Conservation (phyloP, 2,888 invertebrate species). For the Boloria euphrosyne region DNA sequence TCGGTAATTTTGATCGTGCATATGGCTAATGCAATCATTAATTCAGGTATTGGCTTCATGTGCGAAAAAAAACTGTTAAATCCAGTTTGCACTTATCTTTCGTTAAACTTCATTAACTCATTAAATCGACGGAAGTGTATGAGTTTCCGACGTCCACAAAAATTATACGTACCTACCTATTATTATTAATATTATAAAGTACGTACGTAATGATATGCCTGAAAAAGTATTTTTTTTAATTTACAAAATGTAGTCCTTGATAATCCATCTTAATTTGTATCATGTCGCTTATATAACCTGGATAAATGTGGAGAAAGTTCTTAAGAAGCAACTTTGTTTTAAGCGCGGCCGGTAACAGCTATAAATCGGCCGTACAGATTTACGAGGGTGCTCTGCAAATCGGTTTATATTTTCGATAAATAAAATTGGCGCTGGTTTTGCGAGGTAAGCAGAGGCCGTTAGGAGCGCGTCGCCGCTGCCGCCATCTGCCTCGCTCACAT, state of each 20-base stretch:
- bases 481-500: constrained; percentile 70
- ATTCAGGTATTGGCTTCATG: constrained; percentile 22
- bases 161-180: neutral
- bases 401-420: constrained; percentile 83
- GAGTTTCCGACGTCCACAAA: neutral
- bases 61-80: constrained; percentile 17
- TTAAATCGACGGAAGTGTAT: neutral
- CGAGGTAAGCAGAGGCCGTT: constrained; percentile 81
- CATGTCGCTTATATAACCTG: constrained; percentile 40
- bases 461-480: constrained; percentile 70
- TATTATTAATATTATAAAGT: constrained; percentile 1
- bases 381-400: constrained; percentile 80
- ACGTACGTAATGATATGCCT: neutral
- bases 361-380: constrained; percentile 79
- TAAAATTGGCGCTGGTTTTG: constrained; percentile 82
- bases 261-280: neutral
- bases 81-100: constrained; percentile 1
- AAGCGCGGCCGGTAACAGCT: constrained; percentile 77
- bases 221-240: neutral
- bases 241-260: neutral
- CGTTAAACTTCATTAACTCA: neutral
- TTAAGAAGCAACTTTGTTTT: constrained; percentile 74
- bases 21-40: constrained; percentile 50
- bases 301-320: constrained; percentile 57
- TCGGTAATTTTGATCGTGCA: constrained; percentile 49